phyloP scores from a whole-genome alignment of 2,888 invertebrate genomes.

The Macaria liturata region DNA sequence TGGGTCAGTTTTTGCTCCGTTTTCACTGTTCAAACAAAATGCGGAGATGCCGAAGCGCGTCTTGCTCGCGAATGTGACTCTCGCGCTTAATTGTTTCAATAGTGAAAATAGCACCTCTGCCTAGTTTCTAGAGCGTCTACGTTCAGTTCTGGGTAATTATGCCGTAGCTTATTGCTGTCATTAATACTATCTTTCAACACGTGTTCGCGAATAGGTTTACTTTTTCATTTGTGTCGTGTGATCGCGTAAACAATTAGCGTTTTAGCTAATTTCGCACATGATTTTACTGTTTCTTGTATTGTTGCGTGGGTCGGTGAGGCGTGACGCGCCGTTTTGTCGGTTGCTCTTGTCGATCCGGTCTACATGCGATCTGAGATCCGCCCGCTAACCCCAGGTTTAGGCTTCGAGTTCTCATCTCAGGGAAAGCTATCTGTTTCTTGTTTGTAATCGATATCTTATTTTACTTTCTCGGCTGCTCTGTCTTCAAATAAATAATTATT shows the following conservation, averaged over 20 bases:
- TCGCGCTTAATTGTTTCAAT: slow-evolving; percentile 44
- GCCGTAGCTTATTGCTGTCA: slow-evolving; percentile 34
- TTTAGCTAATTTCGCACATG: slow-evolving; percentile 55
- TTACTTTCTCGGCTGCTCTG: slow-evolving; percentile 17
- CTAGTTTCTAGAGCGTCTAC: slow-evolving; percentile 39
- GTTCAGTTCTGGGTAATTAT: slow-evolving; percentile 40
- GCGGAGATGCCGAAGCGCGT: slow-evolving; percentile 33
- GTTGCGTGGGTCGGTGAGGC: slow-evolving; percentile 72
- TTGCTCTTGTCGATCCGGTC: slow-evolving; percentile 76
- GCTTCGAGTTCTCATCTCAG: slow-evolving; percentile 50
- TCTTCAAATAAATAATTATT: slow-evolving; percentile 1
- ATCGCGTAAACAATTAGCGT: slow-evolving; percentile 37
- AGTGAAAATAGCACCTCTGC: slow-evolving; percentile 31
- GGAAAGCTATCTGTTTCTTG: slow-evolving; percentile 51
- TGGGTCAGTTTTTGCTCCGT: slow-evolving; percentile 67
- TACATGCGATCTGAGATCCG: slow-evolving; percentile 70
- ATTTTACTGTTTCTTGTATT: slow-evolving; percentile 50
- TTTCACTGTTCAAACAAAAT: slow-evolving; percentile 71
- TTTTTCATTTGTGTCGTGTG: slow-evolving; percentile 23
- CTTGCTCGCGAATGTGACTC: slow-evolving; percentile 40
- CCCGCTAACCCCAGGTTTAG: slow-evolving; percentile 65
- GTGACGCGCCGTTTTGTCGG: slow-evolving; percentile 76
- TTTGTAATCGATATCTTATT: slow-evolving; percentile 39
- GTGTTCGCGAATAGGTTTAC: slow-evolving; percentile 2
- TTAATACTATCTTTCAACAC: slow-evolving; percentile 11